A percentile compares a stretch with the other conserved stretches of the same genome.
Conservation (phyloP, 2,888 invertebrate genomes). For the Chydorus sphaericus region DNA sequence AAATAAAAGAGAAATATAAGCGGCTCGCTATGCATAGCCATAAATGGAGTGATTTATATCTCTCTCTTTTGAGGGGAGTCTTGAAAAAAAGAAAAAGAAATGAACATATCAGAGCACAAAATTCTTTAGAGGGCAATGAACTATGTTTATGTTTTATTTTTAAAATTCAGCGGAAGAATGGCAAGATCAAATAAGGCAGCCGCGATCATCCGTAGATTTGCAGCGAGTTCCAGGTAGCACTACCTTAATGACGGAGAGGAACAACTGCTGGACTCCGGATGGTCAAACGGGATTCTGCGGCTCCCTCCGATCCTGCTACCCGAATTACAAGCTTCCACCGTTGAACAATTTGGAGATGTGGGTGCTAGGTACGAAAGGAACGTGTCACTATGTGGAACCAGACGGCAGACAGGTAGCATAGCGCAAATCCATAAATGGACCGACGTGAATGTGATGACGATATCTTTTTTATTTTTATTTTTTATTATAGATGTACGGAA, state of each 20-base stretch:
- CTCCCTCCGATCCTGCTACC: conserved; percentile 60
- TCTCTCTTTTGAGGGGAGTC: too few relatives aligned
- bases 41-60: too few relatives aligned
- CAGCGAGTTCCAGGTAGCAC: neutral
- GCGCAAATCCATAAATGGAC: conserved; percentile 10
- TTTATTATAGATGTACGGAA: neutral
- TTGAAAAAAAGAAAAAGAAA: too few relatives aligned
- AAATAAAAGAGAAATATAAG: too few relatives aligned
- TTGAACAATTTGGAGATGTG: conserved; percentile 42
- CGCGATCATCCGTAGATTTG: too few relatives aligned
- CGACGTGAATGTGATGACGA: neutral
- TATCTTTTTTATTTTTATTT: too few relatives aligned
- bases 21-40: too few relatives aligned
- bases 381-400: conserved; percentile 52
- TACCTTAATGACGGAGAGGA: neutral
- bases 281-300: conserved; percentile 59
- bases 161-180: too few relatives aligned
- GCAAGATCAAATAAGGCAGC: too few relatives aligned
- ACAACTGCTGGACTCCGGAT: conserved; percentile 50
- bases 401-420: conserved; percentile 45
- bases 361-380: conserved; percentile 58
- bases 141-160: too few relatives aligned
- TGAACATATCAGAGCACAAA: too few relatives aligned
- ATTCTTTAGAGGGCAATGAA: too few relatives aligned
- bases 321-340: conserved; percentile 50